Base-by-base conservation (phyloP, 2,797 vertebrate genomes). In the Sebastes trivittatus region DNA sequence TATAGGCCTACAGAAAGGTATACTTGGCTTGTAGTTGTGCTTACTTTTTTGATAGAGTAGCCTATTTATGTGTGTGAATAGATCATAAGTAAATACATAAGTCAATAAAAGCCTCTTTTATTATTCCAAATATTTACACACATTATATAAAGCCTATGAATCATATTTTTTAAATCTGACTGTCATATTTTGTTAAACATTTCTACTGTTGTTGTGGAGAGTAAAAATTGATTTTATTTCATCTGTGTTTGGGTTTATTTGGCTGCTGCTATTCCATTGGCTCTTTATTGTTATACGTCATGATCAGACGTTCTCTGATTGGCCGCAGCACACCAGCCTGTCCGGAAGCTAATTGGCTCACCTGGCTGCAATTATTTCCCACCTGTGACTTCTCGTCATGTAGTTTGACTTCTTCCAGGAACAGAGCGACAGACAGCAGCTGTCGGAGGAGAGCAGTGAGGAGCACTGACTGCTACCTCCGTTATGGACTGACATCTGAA, bases 401-500 rank as follows among this genome's bases (percentile, higher is more conserved):
- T 5, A 66, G 64, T 42, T 74, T 38, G 20, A 9, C 20, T 49
- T 52, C 52, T 75, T 80, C 59, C 25, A 81, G 11, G 65, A 78
- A 14, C 80, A 30, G 14, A 0, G 32, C 42, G 38, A 38, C 38
- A 14, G 38, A 38, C 36, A 1, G 42, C 23, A 27, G 63, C 83
- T n/a, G 63, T 56, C 49, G 7, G 18, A 30, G 62, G 16, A 1
- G 5, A 25, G 10, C 20, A 9, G 20, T n/a, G 63, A 67, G 11
- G 2, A 6, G 6, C 20, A 29, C 38, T 42, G 38, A 29, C 14
- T 42, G 38, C 38, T 46, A 46, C 60, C 60, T 5, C 18, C 2
- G 69, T 1, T 0, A 87, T 89, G 91, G 88, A 87, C 91, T 89
- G 78, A 90, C 27, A n/a, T 2, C 68, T 34, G 54, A 34, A 58